Conservation (phyloP, 2,113 vertebrate species). For the Gambusia affinis region DNA sequence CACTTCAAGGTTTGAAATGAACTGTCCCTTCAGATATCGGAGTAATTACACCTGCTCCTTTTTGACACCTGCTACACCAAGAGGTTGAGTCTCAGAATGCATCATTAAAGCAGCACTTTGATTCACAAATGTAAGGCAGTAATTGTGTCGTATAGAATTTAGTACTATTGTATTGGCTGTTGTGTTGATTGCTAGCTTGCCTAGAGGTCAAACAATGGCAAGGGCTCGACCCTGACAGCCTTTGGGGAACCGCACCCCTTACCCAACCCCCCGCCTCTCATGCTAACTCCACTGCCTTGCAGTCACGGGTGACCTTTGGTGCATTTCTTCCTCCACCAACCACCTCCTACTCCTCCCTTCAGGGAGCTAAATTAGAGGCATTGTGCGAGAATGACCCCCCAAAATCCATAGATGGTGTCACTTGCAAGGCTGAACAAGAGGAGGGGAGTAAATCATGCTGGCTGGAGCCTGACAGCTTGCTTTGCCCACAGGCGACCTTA, state of each 20-base stretch:
- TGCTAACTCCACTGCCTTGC: conserved; percentile 56
- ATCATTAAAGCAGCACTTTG: background rate
- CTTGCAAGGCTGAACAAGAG: conserved; percentile 62
- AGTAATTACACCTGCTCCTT: conserved; percentile 22
- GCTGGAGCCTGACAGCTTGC: conserved; percentile 55
- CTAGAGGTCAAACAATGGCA: conserved; percentile 81
- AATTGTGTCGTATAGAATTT: background rate
- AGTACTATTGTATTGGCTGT: conserved; percentile 30
- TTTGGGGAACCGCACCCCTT: conserved; percentile 83
- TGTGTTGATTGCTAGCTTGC: conserved; percentile 66
- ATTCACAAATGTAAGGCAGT: background rate
- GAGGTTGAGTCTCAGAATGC: background rate
- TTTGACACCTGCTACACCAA: conserved; percentile 55
- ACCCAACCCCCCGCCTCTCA: conserved; percentile 63
- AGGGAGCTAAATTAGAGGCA: conserved; percentile 82
- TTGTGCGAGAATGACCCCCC: conserved; percentile 81
- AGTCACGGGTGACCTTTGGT: conserved; percentile 80
- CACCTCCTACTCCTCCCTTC: conserved; percentile 71
- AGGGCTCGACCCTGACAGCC: conserved; percentile 76
- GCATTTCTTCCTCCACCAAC: conserved; percentile 71
- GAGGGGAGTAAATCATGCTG: conserved; percentile 68
- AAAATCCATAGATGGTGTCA: conserved; percentile 80
- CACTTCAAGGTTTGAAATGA: background rate
- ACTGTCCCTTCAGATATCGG: background rate
- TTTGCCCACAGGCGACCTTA: conserved; percentile 32